Conservation (phyloP, 2,797 vertebrate species). For the Picus viridis region DNA sequence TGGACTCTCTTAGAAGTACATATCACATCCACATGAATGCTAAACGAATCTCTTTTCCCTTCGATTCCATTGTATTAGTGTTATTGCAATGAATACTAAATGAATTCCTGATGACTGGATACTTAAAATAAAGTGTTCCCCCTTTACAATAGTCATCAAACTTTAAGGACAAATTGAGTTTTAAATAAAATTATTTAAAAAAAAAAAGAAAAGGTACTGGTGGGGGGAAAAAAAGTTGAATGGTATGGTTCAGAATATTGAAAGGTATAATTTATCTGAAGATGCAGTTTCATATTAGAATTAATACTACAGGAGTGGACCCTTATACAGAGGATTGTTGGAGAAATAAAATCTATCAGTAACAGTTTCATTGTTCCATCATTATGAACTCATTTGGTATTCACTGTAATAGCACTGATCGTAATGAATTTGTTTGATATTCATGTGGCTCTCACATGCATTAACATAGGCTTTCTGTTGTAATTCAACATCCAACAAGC, state of each 20-base stretch:
- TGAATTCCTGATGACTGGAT: slow-evolving; percentile 76
- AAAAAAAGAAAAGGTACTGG: slow-evolving; percentile 29
- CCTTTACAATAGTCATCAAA: slow-evolving; percentile 70
- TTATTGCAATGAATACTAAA: slow-evolving; percentile 75
- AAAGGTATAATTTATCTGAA: slow-evolving; percentile 73
- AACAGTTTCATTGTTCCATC: slow-evolving; percentile 83
- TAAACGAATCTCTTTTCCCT: slow-evolving; percentile 72
- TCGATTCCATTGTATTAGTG: slow-evolving; percentile 71
- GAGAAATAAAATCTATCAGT: slow-evolving; percentile 83
- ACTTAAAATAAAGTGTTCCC: slow-evolving; percentile 75
- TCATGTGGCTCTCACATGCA: slow-evolving; percentile 78
- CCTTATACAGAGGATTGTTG: slow-evolving; percentile 75
- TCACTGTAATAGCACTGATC: slow-evolving; percentile 82
- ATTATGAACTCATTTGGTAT: slow-evolving; percentile 83
- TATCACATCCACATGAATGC: slow-evolving; percentile 58
- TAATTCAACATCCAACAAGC: slow-evolving; percentile 80
- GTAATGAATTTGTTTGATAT: slow-evolving; percentile 84
- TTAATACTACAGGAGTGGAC: slow-evolving; percentile 75
- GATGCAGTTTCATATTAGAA: slow-evolving; percentile 70
- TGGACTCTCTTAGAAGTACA: slow-evolving; percentile 60
- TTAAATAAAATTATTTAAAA: background rate
- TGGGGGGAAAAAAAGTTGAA: background rate
- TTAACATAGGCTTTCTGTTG: slow-evolving; percentile 77
- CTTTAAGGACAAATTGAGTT: slow-evolving; percentile 58
- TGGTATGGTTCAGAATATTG: slow-evolving; percentile 42